Evolutionary conservation across 2,888 invertebrate genomes (phyloP).

Genomic region (Thera obeliscata): DNA sequence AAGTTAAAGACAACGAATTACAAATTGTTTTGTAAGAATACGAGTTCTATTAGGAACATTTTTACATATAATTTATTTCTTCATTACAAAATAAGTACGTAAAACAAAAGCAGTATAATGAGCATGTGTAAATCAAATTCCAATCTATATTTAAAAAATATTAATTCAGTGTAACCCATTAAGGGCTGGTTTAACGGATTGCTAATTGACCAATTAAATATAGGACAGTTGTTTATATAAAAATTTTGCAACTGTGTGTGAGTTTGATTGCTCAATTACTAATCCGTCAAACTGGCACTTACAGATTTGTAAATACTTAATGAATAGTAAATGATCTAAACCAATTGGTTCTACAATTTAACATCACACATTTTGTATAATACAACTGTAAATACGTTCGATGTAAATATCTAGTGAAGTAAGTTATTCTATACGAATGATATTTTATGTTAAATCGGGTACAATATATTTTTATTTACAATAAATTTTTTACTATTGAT

Average conservation of each 20-base stretch:
- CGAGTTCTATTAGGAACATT: too few species aligned
- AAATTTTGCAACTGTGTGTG: too few species aligned
- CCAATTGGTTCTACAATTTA: neutral
- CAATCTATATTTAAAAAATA: neutral
- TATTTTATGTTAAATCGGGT: constrained; percentile 68
- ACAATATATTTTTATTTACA: constrained; percentile 73
- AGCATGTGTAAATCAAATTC: neutral
- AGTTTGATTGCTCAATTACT: too few species aligned
- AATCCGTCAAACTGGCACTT: neutral
- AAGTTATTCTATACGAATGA: constrained; percentile 57
- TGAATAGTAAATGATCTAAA: neutral
- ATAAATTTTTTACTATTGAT: constrained; percentile 70
- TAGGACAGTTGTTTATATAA: too few species aligned
- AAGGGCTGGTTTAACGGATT: too few species aligned
- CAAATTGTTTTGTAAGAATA: too few species aligned
- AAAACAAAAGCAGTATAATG: neutral
- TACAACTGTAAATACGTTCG: constrained; percentile 36
- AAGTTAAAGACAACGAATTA: too few species aligned
- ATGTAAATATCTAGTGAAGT: constrained; percentile 50
- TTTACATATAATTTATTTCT: too few species aligned
- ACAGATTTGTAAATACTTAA: constrained; percentile 29
- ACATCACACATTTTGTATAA: constrained; percentile 26
- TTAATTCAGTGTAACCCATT: neutral
- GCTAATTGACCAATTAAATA: too few species aligned
- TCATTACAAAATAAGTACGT: too few species aligned